A percentile compares a stretch with the other conserved stretches of the same genome.
Conservation (phyloP, 1,140 invertebrate genomes). For the Dryas iulia region DNA sequence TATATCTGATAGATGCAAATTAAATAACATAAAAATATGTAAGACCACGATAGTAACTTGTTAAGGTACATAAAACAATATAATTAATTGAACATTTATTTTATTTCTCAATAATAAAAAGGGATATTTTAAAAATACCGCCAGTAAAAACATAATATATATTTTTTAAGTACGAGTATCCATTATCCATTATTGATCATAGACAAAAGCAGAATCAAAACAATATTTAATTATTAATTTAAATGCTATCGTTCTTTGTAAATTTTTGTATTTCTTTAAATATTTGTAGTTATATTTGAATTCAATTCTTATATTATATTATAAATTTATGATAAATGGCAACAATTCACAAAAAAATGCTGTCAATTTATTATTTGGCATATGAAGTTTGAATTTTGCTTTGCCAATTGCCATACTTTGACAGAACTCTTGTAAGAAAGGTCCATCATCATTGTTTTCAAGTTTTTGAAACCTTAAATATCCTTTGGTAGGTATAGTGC, state of each 20-base stretch:
- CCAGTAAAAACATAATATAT: not conserved
- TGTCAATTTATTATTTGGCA: not conserved
- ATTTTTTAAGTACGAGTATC: not conserved
- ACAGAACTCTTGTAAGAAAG: not conserved
- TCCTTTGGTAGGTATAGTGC: not conserved
- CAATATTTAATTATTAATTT: not conserved
- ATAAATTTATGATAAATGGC: not conserved
- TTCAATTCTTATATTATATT: not conserved
- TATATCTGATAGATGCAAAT: no score
- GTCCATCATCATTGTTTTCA: conserved; percentile 6
- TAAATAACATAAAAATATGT: no score
- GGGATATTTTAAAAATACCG: not conserved
- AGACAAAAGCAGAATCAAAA: not conserved
- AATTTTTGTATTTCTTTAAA: not conserved
- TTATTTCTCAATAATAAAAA: not conserved
- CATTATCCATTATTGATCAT: not conserved
- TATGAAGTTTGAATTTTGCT: not conserved
- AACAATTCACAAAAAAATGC: not conserved
- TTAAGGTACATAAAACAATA: no score
- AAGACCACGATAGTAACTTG: no score
- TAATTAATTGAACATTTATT: no score
- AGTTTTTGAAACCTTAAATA: not conserved
- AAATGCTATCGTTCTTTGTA: not conserved
- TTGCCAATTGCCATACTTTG: not conserved
- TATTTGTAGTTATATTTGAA: not conserved